Base-by-base conservation (phyloP, 2,888 invertebrate genomes). In the Imbricaverruca yamaguchii region DNA sequence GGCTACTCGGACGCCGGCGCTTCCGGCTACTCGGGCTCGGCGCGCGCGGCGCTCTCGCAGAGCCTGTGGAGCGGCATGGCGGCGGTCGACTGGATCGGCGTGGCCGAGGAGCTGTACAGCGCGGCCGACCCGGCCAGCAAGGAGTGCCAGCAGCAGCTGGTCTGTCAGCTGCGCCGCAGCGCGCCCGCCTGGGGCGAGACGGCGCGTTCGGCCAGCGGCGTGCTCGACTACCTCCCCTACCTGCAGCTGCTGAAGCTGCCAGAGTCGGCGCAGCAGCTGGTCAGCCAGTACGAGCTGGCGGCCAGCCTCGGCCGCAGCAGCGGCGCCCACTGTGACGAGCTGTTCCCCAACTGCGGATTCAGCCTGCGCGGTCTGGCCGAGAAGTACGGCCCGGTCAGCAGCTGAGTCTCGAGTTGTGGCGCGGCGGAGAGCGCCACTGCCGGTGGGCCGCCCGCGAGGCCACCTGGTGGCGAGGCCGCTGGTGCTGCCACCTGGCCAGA, bases 181-280 rank as follows among this genome's bases (percentile, higher is more conserved):
- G 39, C 69, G 9, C 7, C 39, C 3, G 69, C 15, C 69, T 69
- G 39, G 39, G 69, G 39, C 39, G 39, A 11, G 12, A n/a, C 69
- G 25, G 25, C 18, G 4, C 25, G 25, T 13, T 23, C 67, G 25
- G 25, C 25, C 67, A 23, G 67, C 67, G 25, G 25, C 39, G 39
- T 39, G 39, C 13, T 69, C 69, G 69, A 69, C 69, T 69, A 69
- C 69, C 25, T 69, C n/a, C 23, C 39, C n/a, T 69, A 69, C 69
- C 25, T 69, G 69, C 25, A 69, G 69, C 25, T 65, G 15, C 13
- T 18, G 39, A 12, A 39, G 39, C 69, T 69, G 69, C 69, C 39
- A 15, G 39, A 12, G 39, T 7, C 39, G 69, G 13, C 13, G 15
- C 8, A 10, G 15, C 39, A 23, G 69, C 39, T 15, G 39, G 39